Evolutionary conservation across 2,113 vertebrate species (phyloP), one percentile per base, ranked within the genome.

Genomic region (Sitta europaea): DNA sequence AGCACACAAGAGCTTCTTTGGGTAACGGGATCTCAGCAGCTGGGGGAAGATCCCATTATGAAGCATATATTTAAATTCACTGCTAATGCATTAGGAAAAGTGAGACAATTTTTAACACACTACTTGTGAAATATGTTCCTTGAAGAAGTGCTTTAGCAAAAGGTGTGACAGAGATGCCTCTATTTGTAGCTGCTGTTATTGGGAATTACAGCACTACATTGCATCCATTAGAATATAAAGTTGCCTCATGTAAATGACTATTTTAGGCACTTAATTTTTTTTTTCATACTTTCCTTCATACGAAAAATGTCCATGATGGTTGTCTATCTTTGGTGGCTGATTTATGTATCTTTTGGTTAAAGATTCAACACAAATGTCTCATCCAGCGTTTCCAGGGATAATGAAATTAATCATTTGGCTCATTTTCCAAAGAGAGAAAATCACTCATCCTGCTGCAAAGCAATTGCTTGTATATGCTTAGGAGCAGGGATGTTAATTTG

Each of bases 301-400:
- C 1, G 10, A 76, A 83, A 93, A 76, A 50, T 19, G n/a, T 47
- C 8, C 24, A 57, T 14, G 62, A 76, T 54, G 14, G 16, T 23
- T 62, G 15, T n/a, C 71, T 76, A 7, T 71, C 67, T 79, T 86
- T 73, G 38, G 16, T 35, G 83, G 35, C 70, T 42, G 51, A 81
- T 67, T 86, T 92, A 66, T 86, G 67, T 71, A 61, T 36, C 36
- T 88, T 94, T 91, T 54, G 47, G 75, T 91, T 91, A 95, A 94
- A 86, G 45, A 81, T 67, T 86, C 79, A 93, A 78, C 63, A 84
- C 42, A 91, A 88, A 88, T 35, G 38, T 20, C 22, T 84, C 43
- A 74, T 38, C 31, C 57, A 79, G 38, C 74, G 40, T 83, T 94
- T 90, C 38, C 54, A 88, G 28, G 43, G 59, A 71, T 81, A 92